phyloP scores from a whole-genome alignment of 1,140 invertebrate genomes.

The Hormaphis cornu region DNA sequence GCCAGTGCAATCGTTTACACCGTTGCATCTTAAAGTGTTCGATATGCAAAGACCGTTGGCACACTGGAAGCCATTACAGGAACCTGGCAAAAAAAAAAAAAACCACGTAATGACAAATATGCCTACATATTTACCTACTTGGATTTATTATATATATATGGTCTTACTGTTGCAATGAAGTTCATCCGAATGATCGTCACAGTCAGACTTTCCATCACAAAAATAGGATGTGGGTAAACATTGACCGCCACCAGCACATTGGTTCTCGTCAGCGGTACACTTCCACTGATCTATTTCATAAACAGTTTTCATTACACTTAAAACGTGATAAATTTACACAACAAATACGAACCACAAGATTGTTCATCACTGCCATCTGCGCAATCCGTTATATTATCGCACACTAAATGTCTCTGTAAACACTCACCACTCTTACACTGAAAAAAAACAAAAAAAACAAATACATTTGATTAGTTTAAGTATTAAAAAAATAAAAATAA shows the following conservation, averaged over 20 bases:
- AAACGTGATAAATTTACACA: too few relatives aligned
- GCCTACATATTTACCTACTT: too few relatives aligned
- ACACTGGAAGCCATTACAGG: constrained; percentile 51
- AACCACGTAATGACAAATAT: background rate
- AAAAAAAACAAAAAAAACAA: constrained; percentile 39
- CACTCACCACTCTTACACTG: constrained; percentile 59
- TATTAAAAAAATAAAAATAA: background rate
- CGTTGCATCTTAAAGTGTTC: constrained; percentile 53
- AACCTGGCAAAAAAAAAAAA: constrained; percentile 41
- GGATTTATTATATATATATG: background rate
- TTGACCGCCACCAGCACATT: constrained; percentile 45
- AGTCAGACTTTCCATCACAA: constrained; percentile 60
- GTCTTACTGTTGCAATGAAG: constrained; percentile 46
- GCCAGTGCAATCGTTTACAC: constrained; percentile 50
- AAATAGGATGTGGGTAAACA: constrained; percentile 52
- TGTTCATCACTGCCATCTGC: constrained; percentile 61
- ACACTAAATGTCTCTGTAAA: constrained; percentile 58
- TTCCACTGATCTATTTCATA: constrained; percentile 43
- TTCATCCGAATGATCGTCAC: constrained; percentile 56
- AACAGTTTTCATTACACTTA: background rate
- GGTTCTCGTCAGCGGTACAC: constrained; percentile 51
- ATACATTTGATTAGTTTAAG: constrained; percentile 38
- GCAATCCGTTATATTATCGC: constrained; percentile 63
- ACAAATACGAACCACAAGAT: constrained; percentile 45
- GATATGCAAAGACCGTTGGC: constrained; percentile 49